Base-by-base conservation (phyloP, 2,797 vertebrate genomes). In the Xerus rutilus region DNA sequence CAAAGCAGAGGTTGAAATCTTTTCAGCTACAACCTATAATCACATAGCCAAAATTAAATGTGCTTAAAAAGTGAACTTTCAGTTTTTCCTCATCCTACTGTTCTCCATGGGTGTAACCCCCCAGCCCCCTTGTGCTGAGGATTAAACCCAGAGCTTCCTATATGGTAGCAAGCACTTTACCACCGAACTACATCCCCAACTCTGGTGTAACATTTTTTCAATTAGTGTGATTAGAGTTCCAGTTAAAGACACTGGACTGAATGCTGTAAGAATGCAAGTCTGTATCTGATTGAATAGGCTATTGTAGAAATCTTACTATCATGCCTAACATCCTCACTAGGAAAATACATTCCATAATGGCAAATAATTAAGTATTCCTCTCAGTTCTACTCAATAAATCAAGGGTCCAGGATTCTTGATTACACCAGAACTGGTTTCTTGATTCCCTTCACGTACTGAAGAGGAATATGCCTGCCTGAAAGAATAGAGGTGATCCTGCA, bases 281-380 rank as follows among this genome's bases (percentile, higher is more conserved):
- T 77, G 13, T 10, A 10, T n/a, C 25, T 62, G 39, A 54, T 28
- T 73, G 89, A 65, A 73, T 3, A 39, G 23, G 52, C 17, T 47
- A 43, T 49, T 64, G 43, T 7, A 86, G 72, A 74, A 89, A 70
- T 65, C 43, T 84, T 81, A 82, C 7, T 47, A 52, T 81, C 25
- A 18, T 1, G 17, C 49, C 43, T 13, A 20, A n/a, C n/a, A 45
- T 15, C 17, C 20, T 91, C 74, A 59, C n/a, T 20, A 73, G 35
- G 87, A 91, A 94, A 95, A 69, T 70, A 83, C 45, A 47, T 86
- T 81, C 73, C 39, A 49, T 47, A 78, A 25, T 45, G 65, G 47
- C 84, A 94, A 86, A 83, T 47, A 62, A 70, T 52, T 54, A 73
- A 90, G 11, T 49, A 30, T 74, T 74, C 35, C 21, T 64, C 74